A percentile compares a stretch with the other conserved stretches of the same genome.
These are phyloP conservation scores for Uloborus plumipes DNA, from an alignment of 2,888 invertebrate species.

Conservation along the genomic window DNA sequence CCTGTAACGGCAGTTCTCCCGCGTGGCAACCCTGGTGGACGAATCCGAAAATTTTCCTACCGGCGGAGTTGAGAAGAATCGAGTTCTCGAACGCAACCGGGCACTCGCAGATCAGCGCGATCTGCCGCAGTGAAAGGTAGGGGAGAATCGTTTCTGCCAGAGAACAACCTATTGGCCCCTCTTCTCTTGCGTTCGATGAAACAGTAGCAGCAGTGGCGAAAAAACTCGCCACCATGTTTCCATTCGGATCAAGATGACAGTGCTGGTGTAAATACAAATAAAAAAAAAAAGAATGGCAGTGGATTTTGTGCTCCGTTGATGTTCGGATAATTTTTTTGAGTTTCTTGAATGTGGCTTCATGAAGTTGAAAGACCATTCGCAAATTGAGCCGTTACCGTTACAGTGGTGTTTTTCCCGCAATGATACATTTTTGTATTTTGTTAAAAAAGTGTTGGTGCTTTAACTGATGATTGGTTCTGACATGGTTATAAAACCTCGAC, in stretches of 20 bases:
- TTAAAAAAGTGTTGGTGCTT: background rate
- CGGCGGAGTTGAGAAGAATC: background rate
- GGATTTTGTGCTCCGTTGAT: slow-evolving; percentile 3
- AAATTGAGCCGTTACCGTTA: no score
- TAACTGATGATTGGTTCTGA: slow-evolving; percentile 36
- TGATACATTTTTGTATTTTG: background rate
- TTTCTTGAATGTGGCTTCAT: background rate
- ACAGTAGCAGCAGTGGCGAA: slow-evolving; percentile 15
- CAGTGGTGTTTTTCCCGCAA: background rate
- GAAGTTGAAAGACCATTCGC: no score
- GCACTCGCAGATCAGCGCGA: slow-evolving; percentile 22
- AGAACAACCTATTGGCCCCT: slow-evolving; percentile 4
- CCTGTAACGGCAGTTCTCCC: background rate
- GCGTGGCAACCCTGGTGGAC: slow-evolving; percentile 32
- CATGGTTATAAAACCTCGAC: slow-evolving; percentile 42
- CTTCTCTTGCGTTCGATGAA: slow-evolving; percentile 7
- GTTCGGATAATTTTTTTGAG: background rate
- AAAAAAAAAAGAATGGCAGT: slow-evolving; percentile 23
- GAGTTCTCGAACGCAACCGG: no score
- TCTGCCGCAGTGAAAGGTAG: slow-evolving; percentile 20
- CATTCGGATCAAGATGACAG: background rate
- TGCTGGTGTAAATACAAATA: slow-evolving; percentile 13
- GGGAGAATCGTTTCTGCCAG: background rate
- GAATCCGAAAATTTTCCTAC: slow-evolving; percentile 23
- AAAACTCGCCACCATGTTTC: background rate